Conservation (phyloP, 2,797 vertebrate species). For the Sebastes minor region DNA sequence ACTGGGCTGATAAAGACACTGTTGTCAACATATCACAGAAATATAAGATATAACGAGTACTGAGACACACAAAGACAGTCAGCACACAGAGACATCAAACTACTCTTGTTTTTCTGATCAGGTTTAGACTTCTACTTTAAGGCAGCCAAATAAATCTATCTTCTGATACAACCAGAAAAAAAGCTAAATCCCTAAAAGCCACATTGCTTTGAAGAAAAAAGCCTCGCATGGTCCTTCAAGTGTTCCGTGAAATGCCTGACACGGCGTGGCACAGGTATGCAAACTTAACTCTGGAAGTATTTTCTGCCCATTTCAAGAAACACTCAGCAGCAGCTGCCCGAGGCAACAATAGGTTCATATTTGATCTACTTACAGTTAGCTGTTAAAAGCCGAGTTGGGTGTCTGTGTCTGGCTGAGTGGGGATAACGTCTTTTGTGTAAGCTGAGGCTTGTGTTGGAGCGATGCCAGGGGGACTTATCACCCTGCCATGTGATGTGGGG, state of each 20-base stretch:
- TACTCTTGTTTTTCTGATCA: conserved; percentile 16
- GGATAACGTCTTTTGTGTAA: conserved; percentile 58
- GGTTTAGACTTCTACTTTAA: conserved; percentile 1
- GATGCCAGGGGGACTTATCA: conserved; percentile 55
- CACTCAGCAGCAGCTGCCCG: conserved; percentile 17
- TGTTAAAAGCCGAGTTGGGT: conserved; percentile 46
- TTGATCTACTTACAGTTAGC: conserved; percentile 26
- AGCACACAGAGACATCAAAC: not conserved
- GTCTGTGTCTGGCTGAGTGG: conserved; percentile 35
- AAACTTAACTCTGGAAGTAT: conserved; percentile 25
- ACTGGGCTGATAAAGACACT: conserved; percentile 17
- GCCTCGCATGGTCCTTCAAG: conserved; percentile 22
- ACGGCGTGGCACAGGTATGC: conserved; percentile 58
- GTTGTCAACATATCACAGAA: not conserved
- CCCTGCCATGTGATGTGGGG: conserved; percentile 5
- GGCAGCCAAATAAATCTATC: conserved; percentile 33
- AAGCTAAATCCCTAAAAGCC: conserved; percentile 49
- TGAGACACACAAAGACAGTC: not conserved
- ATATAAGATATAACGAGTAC: not conserved
- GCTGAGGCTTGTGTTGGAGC: conserved; percentile 43
- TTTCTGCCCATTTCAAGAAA: conserved; percentile 31
- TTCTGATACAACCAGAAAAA: conserved; percentile 35
- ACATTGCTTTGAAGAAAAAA: conserved; percentile 47
- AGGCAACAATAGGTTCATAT: conserved; percentile 38
- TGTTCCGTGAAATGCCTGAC: conserved; percentile 39